Base-by-base conservation (phyloP, 2,113 vertebrate genomes). In the Protomyctophum bolini region DNA sequence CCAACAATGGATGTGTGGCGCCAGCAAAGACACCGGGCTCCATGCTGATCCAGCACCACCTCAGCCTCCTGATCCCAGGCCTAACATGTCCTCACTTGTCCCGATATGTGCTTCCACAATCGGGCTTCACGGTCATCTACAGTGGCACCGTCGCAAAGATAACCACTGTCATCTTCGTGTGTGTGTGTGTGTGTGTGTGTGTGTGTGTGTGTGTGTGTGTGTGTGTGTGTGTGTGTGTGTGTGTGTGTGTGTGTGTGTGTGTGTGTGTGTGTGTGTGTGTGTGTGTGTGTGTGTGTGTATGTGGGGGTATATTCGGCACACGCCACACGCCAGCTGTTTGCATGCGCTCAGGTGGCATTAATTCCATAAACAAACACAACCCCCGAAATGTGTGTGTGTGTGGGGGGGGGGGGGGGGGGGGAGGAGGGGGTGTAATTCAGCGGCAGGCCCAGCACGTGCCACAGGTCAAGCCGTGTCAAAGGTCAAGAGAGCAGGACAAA, bases 41-140 rank as follows among this genome's bases (percentile, higher is more conserved):
- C 33, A 41, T 41, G 33, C 33, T 41, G 33, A 41, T 41, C 33
- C 33, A 41, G 33, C 33, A 41, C 33, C 33, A 41, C 4, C 33
- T 41, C 33, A 41, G 33, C 33, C 33, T 41, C 33, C 33, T 41
- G 33, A 41, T 41, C 33, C 33, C 65, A 48, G 66, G 81, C 61
- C 62, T 58, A 85, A 77, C 83, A 78, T 76, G 87, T 88, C 21
- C 21, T 21, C 1, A 21, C 21, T 21, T 21, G 21, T 21, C 21
- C 2, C 1, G 21, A 21, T 21, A 21, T 21, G 21, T 21, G 21
- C 1, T 21, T 21, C 21, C 21, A 21, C 21, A 21, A 21, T 21
- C 21, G 2, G 21, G 21, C 21, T 21, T 41, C 33, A 6, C 33
- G 33, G 33, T 6, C 33, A 41, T 6, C 33, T 41, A 41, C 33